These are phyloP conservation scores for Drosophila pseudotalamancana DNA, from an alignment of 2,888 invertebrate genomes.

Conservation along the genomic window DNA sequence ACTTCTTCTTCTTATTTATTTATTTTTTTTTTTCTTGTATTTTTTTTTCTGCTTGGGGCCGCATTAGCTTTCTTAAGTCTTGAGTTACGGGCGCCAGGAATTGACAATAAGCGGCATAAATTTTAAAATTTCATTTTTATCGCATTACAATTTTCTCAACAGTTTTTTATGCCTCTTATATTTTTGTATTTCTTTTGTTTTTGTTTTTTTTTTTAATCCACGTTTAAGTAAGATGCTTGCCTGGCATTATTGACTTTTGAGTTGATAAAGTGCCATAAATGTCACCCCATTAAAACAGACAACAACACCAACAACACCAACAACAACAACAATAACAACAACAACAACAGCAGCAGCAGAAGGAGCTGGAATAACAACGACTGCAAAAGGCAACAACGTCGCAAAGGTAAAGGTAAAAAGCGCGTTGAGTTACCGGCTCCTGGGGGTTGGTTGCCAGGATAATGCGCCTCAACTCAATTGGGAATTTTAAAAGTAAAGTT, in stretches of 20 bases:
- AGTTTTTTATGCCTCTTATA: constrained; percentile 20
- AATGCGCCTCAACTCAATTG: constrained; percentile 80
- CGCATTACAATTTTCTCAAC: constrained; percentile 74
- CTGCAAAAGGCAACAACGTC: constrained; percentile 35
- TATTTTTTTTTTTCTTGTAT: background rate
- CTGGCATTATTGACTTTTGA: constrained; percentile 77
- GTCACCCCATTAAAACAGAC: constrained; percentile 78
- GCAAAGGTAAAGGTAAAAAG: constrained; percentile 46
- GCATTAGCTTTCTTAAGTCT: constrained; percentile 56
- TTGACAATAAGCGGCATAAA: constrained; percentile 76
- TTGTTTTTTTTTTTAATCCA: constrained; percentile 47
- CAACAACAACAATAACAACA: constrained; percentile 10
- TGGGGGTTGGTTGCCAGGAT: constrained; percentile 68
- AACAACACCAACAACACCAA: constrained; percentile 12
- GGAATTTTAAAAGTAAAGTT: constrained; percentile 82
- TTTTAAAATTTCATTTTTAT: constrained; percentile 78
- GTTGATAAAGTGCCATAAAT: constrained; percentile 82
- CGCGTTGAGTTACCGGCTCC: constrained; percentile 46
- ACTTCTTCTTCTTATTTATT: constrained; percentile 15
- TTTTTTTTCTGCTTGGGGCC: constrained; percentile 26
- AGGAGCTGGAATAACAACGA: constrained; percentile 35
- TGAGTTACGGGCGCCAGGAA: constrained; percentile 56
- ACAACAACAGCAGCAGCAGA: constrained; percentile 9
- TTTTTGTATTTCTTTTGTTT: constrained; percentile 6
- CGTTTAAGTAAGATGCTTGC: constrained; percentile 69